Conservation (phyloP, 2,888 invertebrate genomes). For the Trissoscelio sp. region DNA sequence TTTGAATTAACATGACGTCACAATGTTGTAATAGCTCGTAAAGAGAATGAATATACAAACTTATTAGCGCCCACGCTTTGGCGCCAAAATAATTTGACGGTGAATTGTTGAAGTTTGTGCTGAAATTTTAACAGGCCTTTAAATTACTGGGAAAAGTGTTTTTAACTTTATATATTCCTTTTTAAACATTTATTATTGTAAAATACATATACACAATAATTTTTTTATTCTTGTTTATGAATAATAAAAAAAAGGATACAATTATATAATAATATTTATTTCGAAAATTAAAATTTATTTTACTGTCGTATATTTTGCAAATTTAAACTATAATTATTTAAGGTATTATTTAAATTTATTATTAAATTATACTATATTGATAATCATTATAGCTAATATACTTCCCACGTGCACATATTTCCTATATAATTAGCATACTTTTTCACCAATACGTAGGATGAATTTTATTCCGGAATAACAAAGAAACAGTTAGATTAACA, state of each 20-base stretch:
- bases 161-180: not conserved
- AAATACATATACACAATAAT: too few species aligned
- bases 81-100: slow-evolving; percentile 30
- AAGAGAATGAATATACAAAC: slow-evolving; percentile 17
- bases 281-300: too few species aligned
- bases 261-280: too few species aligned
- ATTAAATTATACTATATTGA: slow-evolving; percentile 7
- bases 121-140: not conserved
- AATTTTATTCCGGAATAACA: not conserved
- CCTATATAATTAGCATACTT: slow-evolving; percentile 14
- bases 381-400: not conserved
- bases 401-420: slow-evolving; percentile 13
- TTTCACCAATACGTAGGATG: slow-evolving; percentile 8
- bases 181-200: too few species aligned
- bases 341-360: too few species aligned
- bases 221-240: too few species aligned
- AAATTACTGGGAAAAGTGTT: not conserved
- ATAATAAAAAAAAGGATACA: too few species aligned
- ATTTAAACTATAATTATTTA: too few species aligned
- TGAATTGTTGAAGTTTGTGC: slow-evolving; percentile 1
- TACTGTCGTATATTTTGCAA: too few species aligned
- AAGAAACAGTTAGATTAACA: not conserved
- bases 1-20: slow-evolving; percentile 31
- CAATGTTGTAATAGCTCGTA: slow-evolving; percentile 22
- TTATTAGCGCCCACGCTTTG: slow-evolving; percentile 26